Conservation (phyloP, 2,888 invertebrate species). For the Biston betularia region DNA sequence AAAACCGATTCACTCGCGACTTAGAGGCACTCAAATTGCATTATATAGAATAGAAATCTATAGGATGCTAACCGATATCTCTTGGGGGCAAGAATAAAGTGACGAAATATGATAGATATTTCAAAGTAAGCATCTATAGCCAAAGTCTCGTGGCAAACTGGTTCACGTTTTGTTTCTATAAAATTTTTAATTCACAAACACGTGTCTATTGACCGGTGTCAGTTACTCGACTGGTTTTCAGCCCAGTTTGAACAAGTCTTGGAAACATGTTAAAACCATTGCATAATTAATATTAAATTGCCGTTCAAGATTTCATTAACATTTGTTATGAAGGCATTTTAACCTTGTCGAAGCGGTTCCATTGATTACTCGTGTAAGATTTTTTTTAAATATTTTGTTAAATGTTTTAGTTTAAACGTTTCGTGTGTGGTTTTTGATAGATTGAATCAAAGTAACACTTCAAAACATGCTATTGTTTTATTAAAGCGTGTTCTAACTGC, state of each 20-base stretch:
- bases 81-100: too few relatives aligned
- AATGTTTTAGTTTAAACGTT: too few relatives aligned
- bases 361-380: neutral
- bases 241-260: constrained; percentile 16
- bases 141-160: constrained; percentile 5
- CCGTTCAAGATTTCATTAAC: constrained; percentile 25
- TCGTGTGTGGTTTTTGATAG: too few relatives aligned
- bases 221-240: constrained; percentile 20
- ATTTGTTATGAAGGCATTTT: constrained; percentile 12
- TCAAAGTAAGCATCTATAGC: too few relatives aligned
- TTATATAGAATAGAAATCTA: too few relatives aligned
- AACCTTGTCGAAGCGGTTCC: constrained; percentile 15
- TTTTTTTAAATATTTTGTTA: neutral
- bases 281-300: constrained; percentile 18
- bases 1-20: too few relatives aligned
- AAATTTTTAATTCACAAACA: constrained; percentile 21
- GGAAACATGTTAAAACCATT: constrained; percentile 20
- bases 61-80: too few relatives aligned
- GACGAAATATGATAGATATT: too few relatives aligned
- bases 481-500: too few relatives aligned
- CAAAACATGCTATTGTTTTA: too few relatives aligned
- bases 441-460: too few relatives aligned
- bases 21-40: too few relatives aligned
- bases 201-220: constrained; percentile 8
- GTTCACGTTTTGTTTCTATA: constrained; percentile 2